Evolutionary conservation across 2,113 vertebrate genomes (phyloP), one percentile per base, ranked within the genome.

Genomic region (Hemibagrus wyckioides): DNA sequence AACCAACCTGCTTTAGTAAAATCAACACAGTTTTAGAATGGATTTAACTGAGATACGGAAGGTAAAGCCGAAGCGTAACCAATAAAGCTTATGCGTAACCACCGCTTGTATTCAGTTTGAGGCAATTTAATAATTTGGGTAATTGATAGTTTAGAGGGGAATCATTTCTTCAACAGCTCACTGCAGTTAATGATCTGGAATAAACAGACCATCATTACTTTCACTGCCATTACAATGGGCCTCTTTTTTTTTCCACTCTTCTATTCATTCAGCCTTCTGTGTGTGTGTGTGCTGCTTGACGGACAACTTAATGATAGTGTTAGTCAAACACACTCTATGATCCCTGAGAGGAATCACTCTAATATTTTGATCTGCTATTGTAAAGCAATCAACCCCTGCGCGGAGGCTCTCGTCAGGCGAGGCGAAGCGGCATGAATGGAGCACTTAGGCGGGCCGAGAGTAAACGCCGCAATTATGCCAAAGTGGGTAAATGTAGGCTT

Each of bases 401-500:
- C 89, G 89, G 86, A 92, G 91, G 88, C 88, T 91, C 90, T 92
- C 90, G 89, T 93, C 92, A 92, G 88, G 67, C 90, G 67, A 91
- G 92, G 87, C 90, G 85, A 82, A 86, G 89, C 69, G 89, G 87
- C 91, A 90, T 94, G 93, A 95, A 94, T 93, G 91, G 92, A 93
- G 92, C 92, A 92, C 91, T 94, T 94, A 90, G 88, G 76, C 88
- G 76, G 91, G 91, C 91, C 92, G 90, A 93, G 92, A 91, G 92
- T 93, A 94, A 94, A 92, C 80, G 89, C 92, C 90, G 92, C 92
- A 94, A 92, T 94, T 93, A 93, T 90, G 91, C 90, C 90, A 92
- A 93, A 94, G 93, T 94, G 93, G 94, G 90, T 94, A 94, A 95
- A 95, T 94, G 92, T 89, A 94, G 93, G 92, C 92, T 93, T 94